phyloP scores from a whole-genome alignment of 1,140 invertebrate genomes.

The Psilanteris sp. region DNA sequence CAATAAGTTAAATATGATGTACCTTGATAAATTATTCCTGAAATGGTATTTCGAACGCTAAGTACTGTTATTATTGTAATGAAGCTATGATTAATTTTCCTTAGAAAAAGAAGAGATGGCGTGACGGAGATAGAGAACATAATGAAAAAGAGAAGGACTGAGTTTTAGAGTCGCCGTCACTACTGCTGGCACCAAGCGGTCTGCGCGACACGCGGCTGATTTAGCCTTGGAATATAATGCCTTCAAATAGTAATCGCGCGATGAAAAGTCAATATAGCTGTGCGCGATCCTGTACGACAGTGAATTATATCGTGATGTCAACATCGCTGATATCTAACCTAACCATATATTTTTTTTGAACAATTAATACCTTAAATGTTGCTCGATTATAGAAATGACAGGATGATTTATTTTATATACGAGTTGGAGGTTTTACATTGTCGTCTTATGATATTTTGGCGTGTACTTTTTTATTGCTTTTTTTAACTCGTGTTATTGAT shows the following conservation, averaged over 20 bases:
- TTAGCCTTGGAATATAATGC: constrained; percentile 59
- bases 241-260: constrained; percentile 49
- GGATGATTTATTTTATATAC: too few species aligned
- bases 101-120: constrained; percentile 25
- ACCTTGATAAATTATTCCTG: constrained; percentile 41
- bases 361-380: too few species aligned
- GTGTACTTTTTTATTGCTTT: too few species aligned
- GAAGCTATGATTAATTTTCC: constrained; percentile 45
- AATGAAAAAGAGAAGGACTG: constrained; percentile 14
- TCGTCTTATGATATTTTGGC: too few species aligned
- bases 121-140: background rate
- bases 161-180: constrained; percentile 42
- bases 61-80: constrained; percentile 40
- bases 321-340: too few species aligned
- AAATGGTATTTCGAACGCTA: constrained; percentile 34
- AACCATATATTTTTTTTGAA: too few species aligned
- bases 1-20: constrained; percentile 23
- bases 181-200: constrained; percentile 76
- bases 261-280: constrained; percentile 21
- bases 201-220: constrained; percentile 70
- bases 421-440: too few species aligned
- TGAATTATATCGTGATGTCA: background rate
- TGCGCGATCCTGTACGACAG: background rate
- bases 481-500: too few species aligned
- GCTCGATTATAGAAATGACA: too few species aligned